Evolutionary conservation across 37 sponge, comb jelly and placozoan genomes (phyloP).

Genomic region (Ianthella basta): DNA sequence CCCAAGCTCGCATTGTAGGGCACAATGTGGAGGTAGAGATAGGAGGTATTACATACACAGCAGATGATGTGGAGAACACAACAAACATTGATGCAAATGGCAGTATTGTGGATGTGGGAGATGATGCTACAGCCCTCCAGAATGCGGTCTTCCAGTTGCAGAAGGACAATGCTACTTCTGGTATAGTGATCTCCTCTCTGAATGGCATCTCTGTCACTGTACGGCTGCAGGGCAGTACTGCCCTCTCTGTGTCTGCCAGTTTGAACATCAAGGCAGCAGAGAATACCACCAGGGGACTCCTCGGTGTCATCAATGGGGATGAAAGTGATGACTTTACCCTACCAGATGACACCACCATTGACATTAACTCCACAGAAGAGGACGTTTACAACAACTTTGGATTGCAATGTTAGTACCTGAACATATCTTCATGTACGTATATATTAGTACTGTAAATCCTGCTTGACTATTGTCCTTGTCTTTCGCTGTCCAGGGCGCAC

Average conservation of each 20-base stretch:
- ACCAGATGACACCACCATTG: slow-evolving; percentile 41
- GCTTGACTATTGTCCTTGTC: no score
- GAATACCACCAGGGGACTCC: slow-evolving; percentile 48
- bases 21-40: not conserved
- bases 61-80: not conserved
- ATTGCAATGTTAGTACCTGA: slow-evolving; percentile 46
- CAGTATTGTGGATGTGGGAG: not conserved
- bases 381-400: slow-evolving; percentile 64
- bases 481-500: not conserved
- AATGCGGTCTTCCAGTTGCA: not conserved
- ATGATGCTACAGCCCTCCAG: not conserved
- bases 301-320: slow-evolving; percentile 58
- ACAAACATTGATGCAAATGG: slow-evolving; percentile 15
- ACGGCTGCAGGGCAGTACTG: not conserved
- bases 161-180: not conserved
- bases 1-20: not conserved
- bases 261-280: slow-evolving; percentile 8
- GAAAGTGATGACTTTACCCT: slow-evolving; percentile 47
- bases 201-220: slow-evolving; percentile 39
- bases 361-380: slow-evolving; percentile 28
- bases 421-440: not conserved
- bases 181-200: slow-evolving; percentile 27
- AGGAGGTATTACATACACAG: not conserved
- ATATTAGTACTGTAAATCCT: not conserved
- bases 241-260: not conserved